These are phyloP conservation scores for Agrilus biguttatus DNA, from an alignment of 2,888 invertebrate genomes.

Conservation along the genomic window DNA sequence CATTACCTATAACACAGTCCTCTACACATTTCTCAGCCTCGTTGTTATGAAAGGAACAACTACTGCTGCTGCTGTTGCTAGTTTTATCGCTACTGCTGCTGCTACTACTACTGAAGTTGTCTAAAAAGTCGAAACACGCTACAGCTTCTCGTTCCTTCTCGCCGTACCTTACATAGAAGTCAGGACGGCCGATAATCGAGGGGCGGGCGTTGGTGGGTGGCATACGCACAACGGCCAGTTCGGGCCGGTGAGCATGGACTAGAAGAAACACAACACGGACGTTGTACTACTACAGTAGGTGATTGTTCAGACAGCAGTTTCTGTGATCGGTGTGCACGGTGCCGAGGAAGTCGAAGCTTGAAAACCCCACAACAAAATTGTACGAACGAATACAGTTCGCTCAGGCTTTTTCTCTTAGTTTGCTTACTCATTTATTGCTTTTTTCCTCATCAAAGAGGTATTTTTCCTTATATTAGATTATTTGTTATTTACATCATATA, in stretches of 20 bases:
- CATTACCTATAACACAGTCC: constrained; percentile 7
- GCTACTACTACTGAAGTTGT: constrained; percentile 38
- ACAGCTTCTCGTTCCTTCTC: constrained; percentile 65
- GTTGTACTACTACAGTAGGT: not conserved
- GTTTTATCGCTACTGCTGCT: constrained; percentile 37
- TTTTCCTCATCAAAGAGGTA: too few relatives aligned
- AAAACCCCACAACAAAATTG: constrained; percentile 25
- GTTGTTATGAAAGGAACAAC: constrained; percentile 20
- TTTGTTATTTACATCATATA: not conserved
- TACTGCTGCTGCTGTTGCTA: constrained; percentile 18
- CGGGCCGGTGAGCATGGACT: constrained; percentile 46
- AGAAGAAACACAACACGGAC: constrained; percentile 22
- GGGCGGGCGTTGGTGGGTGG: constrained; percentile 40
- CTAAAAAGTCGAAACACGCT: constrained; percentile 66
- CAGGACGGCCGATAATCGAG: constrained; percentile 61
- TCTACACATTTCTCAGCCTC: constrained; percentile 9
- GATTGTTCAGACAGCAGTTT: constrained; percentile 28
- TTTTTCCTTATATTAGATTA: not conserved
- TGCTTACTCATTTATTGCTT: constrained; percentile 13
- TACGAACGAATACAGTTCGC: constrained; percentile 17
- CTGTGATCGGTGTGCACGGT: constrained; percentile 32
- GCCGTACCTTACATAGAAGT: constrained; percentile 65
- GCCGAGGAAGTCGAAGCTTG: constrained; percentile 29
- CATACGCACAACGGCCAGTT: constrained; percentile 40
- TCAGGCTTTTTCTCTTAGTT: constrained; percentile 11